Conservation (phyloP, 92 coral and sea anemone species). For the Actinernus sp. region DNA sequence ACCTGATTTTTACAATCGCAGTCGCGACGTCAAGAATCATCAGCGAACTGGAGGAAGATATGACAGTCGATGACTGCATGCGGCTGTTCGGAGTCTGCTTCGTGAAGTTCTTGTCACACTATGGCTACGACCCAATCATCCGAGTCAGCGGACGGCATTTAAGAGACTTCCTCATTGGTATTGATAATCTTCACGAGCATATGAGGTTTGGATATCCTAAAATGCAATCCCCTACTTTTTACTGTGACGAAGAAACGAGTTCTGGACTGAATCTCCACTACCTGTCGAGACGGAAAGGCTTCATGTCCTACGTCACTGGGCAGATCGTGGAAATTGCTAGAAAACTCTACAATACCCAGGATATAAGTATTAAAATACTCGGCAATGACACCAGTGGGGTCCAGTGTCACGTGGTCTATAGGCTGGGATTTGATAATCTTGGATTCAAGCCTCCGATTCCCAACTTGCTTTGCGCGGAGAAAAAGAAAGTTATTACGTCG, state of each 20-base stretch:
- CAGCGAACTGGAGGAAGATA: slow-evolving; percentile 54
- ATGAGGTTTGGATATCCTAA: slow-evolving; percentile 92
- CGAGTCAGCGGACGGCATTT: slow-evolving; percentile 86
- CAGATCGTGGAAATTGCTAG: slow-evolving; percentile 79
- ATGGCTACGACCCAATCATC: slow-evolving; percentile 87
- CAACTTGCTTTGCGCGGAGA: slow-evolving; percentile 40
- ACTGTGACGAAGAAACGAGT: slow-evolving; percentile 82
- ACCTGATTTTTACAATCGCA: slow-evolving; percentile 64
- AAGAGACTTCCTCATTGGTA: slow-evolving; percentile 82
- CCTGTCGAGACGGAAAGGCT: slow-evolving; percentile 74
- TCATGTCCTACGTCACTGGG: slow-evolving; percentile 77
- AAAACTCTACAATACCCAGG: slow-evolving; percentile 50
- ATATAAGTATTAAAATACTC: slow-evolving; percentile 61
- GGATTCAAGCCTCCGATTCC: slow-evolving; percentile 65
- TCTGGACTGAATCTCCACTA: slow-evolving; percentile 75
- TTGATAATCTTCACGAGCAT: slow-evolving; percentile 87
- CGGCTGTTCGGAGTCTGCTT: slow-evolving; percentile 79
- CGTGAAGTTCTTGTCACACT: slow-evolving; percentile 80
- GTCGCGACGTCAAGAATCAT: slow-evolving; percentile 52
- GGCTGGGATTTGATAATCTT: slow-evolving; percentile 64
- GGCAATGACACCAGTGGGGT: slow-evolving; percentile 19
- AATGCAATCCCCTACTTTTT: slow-evolving; percentile 82
- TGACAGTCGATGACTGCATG: slow-evolving; percentile 81
- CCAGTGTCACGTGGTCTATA: slow-evolving; percentile 64
- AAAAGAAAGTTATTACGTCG: slow-evolving; percentile 30